phyloP scores from a whole-genome alignment of 2,888 invertebrate species.

The Osmoderma eremita region DNA sequence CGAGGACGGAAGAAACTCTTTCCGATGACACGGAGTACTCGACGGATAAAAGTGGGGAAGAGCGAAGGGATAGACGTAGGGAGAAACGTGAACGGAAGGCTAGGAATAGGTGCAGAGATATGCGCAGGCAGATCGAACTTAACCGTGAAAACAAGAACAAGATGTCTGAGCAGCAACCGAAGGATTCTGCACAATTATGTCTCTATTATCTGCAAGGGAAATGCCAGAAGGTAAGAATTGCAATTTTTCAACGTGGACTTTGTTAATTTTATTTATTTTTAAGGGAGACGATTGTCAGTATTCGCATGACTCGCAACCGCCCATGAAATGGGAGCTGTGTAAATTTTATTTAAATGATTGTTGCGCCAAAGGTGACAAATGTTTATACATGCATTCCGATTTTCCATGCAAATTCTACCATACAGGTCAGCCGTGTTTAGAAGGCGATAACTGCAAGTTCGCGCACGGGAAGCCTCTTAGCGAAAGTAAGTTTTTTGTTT shows the following conservation, averaged over 20 bases:
- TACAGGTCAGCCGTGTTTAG: slow-evolving; percentile 86
- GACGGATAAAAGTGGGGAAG: slow-evolving; percentile 39
- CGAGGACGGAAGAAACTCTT: slow-evolving; percentile 45
- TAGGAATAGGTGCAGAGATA: slow-evolving; percentile 25
- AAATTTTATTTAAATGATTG: slow-evolving; percentile 97
- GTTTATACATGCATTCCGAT: slow-evolving; percentile 95
- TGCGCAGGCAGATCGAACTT: slow-evolving; percentile 38
- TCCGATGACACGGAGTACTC: slow-evolving; percentile 30
- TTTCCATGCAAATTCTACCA: slow-evolving; percentile 98
- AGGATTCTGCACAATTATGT: slow-evolving; percentile 79
- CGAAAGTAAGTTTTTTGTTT: slow-evolving; percentile 67
- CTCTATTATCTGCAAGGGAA: slow-evolving; percentile 90
- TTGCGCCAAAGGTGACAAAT: slow-evolving; percentile 94
- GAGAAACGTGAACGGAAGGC: slow-evolving; percentile 43
- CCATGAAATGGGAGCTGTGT: slow-evolving; percentile 92
- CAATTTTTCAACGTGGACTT: slow-evolving; percentile 10
- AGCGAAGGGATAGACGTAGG: slow-evolving; percentile 41
- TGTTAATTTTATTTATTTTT: slow-evolving; percentile 13
- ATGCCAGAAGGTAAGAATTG: slow-evolving; percentile 72
- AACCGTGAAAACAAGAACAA: slow-evolving; percentile 45
- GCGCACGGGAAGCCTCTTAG: slow-evolving; percentile 89
- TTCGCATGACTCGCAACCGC: slow-evolving; percentile 84
- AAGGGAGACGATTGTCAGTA: slow-evolving; percentile 85
- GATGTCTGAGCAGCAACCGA: slow-evolving; percentile 62
- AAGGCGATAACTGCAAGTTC: slow-evolving; percentile 86